phyloP scores from a whole-genome alignment of 2,113 vertebrate genomes.

The Synodontis membranacea region DNA sequence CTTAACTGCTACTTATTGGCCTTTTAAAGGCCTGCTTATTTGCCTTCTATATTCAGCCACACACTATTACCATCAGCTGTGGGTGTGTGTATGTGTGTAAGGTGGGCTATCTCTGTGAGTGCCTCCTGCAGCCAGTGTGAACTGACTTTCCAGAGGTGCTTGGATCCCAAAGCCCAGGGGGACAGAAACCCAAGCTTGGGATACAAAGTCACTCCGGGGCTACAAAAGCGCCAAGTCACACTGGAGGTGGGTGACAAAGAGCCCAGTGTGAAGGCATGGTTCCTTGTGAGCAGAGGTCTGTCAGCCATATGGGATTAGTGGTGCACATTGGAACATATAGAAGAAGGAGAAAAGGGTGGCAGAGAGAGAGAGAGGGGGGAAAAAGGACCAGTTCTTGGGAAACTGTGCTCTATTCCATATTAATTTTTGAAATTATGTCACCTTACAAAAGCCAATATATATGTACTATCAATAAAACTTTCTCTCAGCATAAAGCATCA shows the following conservation, averaged over 20 bases:
- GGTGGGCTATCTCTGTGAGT: neutral
- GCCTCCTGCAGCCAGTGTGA: slow-evolving; percentile 4
- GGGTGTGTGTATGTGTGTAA: neutral
- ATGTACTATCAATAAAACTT: neutral
- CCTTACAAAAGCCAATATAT: neutral
- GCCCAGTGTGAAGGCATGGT: slow-evolving; percentile 55
- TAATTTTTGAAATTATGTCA: neutral
- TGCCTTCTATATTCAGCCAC: slow-evolving; percentile 21
- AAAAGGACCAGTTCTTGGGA: neutral
- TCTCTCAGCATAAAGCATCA: neutral
- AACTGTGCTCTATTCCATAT: neutral
- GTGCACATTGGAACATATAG: slow-evolving; percentile 9
- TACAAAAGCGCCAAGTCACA: slow-evolving; percentile 63
- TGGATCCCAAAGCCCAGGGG: slow-evolving; percentile 33
- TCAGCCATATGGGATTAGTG: slow-evolving; percentile 9
- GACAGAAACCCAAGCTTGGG: slow-evolving; percentile 65
- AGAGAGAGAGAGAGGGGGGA: neutral
- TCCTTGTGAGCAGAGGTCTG: slow-evolving; percentile 15
- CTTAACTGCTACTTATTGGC: slow-evolving; percentile 41
- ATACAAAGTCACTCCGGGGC: slow-evolving; percentile 64
- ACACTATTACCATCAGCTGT: neutral
- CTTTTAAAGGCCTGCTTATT: slow-evolving; percentile 33
- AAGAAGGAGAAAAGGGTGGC: neutral
- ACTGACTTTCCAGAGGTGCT: slow-evolving; percentile 30
- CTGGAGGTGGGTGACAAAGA: slow-evolving; percentile 62